Evolutionary conservation across 2,113 vertebrate species (phyloP).

Genomic region (Neodontobutis hainanensis): DNA sequence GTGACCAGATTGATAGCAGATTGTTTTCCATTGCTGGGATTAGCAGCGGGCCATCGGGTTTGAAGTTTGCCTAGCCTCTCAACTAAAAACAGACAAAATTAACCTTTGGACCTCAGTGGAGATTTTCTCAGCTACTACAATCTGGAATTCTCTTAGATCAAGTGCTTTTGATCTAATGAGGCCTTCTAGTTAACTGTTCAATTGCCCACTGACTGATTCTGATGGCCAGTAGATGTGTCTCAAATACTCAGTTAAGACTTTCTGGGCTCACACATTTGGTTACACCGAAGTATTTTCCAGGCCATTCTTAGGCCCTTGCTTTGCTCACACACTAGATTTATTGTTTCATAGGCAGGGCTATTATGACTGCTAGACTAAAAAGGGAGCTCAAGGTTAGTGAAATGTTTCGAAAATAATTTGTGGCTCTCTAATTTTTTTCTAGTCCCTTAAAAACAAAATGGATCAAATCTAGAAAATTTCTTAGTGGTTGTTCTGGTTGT

Average conservation of each 20-base stretch:
- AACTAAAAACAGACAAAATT: constrained; percentile 38
- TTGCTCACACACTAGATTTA: constrained; percentile 39
- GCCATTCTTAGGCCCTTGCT: constrained; percentile 43
- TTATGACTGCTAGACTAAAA: constrained; percentile 56
- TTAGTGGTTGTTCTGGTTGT: neutral
- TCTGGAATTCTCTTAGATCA: constrained; percentile 21
- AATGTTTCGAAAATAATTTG: constrained; percentile 57
- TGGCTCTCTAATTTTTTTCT: constrained; percentile 45
- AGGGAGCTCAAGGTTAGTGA: constrained; percentile 42
- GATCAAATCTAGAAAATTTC: constrained; percentile 12
- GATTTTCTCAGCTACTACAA: constrained; percentile 30
- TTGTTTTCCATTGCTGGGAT: constrained; percentile 58
- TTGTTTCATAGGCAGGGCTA: constrained; percentile 41
- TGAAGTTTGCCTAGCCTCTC: constrained; percentile 42
- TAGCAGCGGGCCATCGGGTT: constrained; percentile 41
- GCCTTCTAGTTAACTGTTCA: constrained; percentile 9
- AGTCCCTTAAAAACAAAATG: constrained; percentile 29
- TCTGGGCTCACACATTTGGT: constrained; percentile 2
- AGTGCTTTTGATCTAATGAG: constrained; percentile 6
- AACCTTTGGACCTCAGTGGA: constrained; percentile 37
- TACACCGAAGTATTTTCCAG: constrained; percentile 17
- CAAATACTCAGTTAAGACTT: neutral
- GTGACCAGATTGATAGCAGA: constrained; percentile 66
- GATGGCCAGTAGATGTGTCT: neutral
- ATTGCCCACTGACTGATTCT: constrained; percentile 11